phyloP scores from a whole-genome alignment of 1,140 invertebrate species.

The Bombus difficillimus region DNA sequence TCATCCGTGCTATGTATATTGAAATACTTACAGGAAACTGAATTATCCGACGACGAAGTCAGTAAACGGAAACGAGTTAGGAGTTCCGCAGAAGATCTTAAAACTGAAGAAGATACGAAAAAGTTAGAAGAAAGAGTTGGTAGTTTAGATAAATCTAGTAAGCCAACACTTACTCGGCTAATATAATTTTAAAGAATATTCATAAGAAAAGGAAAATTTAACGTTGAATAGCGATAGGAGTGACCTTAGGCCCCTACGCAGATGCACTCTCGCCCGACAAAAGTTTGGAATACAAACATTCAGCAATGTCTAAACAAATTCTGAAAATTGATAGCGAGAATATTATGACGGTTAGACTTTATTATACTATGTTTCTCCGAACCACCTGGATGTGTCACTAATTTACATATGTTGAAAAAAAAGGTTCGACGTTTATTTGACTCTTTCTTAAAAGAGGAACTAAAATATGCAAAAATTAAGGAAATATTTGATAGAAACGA shows the following conservation, averaged over 20 bases:
- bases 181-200: not conserved
- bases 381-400: not conserved
- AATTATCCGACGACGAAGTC: not conserved
- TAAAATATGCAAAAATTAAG: conserved; percentile 74
- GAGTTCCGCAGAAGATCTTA: not conserved
- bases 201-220: not conserved
- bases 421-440: conserved; percentile 21
- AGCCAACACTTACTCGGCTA: not conserved
- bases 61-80: not conserved
- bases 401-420: not conserved
- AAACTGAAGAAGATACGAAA: not conserved
- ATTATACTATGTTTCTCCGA: not conserved
- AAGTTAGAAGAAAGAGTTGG: conserved; percentile 12
- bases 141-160: not conserved
- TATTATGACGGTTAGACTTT: not conserved
- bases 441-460: conserved; percentile 22
- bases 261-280: not conserved
- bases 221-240: not conserved
- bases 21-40: not conserved
- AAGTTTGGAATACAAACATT: not conserved
- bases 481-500: conserved; percentile 82
- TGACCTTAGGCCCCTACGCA: conserved; percentile 22
- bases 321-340: not conserved
- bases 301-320: not conserved
- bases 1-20: not conserved